Conservation (phyloP, 2,888 invertebrate species). For the Isotomurus palustris region DNA sequence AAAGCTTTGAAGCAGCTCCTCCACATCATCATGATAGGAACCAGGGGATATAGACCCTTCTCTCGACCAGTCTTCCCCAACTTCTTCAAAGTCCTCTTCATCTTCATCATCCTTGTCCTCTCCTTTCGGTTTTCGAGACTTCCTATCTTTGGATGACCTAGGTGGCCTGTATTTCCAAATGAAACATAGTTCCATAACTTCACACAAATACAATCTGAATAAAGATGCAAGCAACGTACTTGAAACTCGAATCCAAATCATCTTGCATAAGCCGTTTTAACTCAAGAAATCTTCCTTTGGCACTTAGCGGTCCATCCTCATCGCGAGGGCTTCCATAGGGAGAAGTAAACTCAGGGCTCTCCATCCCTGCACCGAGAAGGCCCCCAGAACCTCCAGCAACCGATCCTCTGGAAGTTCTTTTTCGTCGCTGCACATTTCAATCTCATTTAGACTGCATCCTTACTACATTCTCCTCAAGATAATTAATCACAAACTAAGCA, state of each 20-base stretch:
- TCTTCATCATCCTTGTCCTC: no score
- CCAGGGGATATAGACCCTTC: slow-evolving; percentile 4
- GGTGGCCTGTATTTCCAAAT: not conserved
- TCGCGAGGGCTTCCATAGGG: slow-evolving; percentile 37
- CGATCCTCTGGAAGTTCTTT: no score
- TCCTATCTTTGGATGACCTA: not conserved
- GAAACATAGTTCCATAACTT: not conserved
- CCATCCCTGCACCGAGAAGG: slow-evolving; percentile 29
- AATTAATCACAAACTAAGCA: no score
- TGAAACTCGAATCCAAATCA: no score
- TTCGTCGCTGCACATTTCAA: no score
- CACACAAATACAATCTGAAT: not conserved
- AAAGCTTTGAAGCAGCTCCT: slow-evolving; percentile 22
- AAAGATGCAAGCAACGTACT: not conserved
- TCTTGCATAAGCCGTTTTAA: slow-evolving; percentile 30
- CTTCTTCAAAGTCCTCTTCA: not conserved
- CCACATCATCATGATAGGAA: slow-evolving; percentile 17
- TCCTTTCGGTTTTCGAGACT: not conserved
- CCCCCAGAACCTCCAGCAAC: no score
- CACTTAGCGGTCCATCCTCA: slow-evolving; percentile 23
- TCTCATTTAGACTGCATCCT: no score
- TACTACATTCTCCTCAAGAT: no score
- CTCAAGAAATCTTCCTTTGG: slow-evolving; percentile 27
- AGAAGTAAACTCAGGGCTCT: slow-evolving; percentile 19
- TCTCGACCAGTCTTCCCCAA: not conserved